Conservation (phyloP, 2,888 invertebrate species). For the Cryptocheilus praepositus region DNA sequence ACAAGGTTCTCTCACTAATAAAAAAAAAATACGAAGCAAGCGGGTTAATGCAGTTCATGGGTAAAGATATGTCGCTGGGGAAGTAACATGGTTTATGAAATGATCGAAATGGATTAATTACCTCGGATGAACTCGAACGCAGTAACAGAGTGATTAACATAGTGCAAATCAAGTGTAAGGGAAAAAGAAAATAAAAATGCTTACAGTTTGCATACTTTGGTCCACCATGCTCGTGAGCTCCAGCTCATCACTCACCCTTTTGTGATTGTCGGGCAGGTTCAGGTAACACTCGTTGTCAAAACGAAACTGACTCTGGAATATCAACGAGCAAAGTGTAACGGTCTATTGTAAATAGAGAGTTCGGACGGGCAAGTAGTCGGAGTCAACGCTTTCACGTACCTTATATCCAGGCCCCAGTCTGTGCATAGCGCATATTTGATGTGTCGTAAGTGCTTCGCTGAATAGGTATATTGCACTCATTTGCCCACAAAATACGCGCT, state of each 20-base stretch:
- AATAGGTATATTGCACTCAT: slow-evolving; percentile 99
- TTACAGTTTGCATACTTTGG: slow-evolving; percentile 83
- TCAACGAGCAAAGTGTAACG: neutral
- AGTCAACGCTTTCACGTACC: slow-evolving; percentile 76
- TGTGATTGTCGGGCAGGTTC: slow-evolving; percentile 98
- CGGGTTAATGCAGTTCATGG: too few relatives aligned
- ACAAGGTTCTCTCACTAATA: too few relatives aligned
- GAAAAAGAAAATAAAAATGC: slow-evolving; percentile 75
- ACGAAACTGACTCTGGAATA: slow-evolving; percentile 96
- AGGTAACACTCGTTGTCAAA: slow-evolving; percentile 99
- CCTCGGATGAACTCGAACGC: slow-evolving; percentile 65
- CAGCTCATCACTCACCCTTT: slow-evolving; percentile 90
- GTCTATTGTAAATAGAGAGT: slow-evolving; percentile 59
- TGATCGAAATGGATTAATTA: slow-evolving; percentile 49
- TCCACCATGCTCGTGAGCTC: slow-evolving; percentile 74
- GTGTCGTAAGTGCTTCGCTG: slow-evolving; percentile 96
- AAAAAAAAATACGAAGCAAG: too few relatives aligned
- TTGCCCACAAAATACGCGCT: slow-evolving; percentile 99
- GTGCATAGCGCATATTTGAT: slow-evolving; percentile 99
- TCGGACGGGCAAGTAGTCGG: neutral
- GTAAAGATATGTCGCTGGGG: too few relatives aligned
- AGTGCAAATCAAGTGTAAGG: slow-evolving; percentile 55
- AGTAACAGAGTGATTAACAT: slow-evolving; percentile 61
- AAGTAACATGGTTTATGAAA: neutral
- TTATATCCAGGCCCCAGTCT: slow-evolving; percentile 98